A percentile compares a stretch with the other conserved stretches of the same genome.
phyloP scores from a whole-genome alignment of 2,113 vertebrate species.

The Neolamprologus caudopunctatus region DNA sequence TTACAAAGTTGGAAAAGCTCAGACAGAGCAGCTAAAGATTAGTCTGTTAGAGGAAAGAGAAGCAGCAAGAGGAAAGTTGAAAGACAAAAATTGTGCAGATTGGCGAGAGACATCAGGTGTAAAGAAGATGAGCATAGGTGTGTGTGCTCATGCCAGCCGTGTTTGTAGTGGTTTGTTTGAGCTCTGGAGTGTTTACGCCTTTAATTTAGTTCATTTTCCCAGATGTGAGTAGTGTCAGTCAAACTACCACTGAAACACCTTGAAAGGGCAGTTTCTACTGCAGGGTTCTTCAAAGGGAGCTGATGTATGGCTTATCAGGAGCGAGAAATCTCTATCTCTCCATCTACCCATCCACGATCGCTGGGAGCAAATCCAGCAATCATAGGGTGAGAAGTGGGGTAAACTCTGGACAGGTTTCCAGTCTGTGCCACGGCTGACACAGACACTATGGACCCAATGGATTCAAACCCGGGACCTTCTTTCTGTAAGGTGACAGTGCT shows the following conservation, averaged over 20 bases:
- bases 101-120: background rate
- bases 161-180: slow-evolving; percentile 5
- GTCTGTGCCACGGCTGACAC: background rate
- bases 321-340: background rate
- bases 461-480: background rate
- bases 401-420: background rate
- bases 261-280: background rate
- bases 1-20: slow-evolving; percentile 8
- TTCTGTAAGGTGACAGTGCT: background rate
- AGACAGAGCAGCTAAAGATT: background rate
- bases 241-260: background rate
- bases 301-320: background rate
- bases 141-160: background rate
- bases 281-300: background rate
- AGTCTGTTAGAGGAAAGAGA: background rate
- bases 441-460: background rate
- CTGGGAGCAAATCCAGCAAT: background rate
- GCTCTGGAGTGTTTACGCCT: background rate
- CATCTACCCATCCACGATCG: background rate
- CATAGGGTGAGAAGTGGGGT: background rate
- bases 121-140: background rate
- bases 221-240: background rate
- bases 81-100: background rate
- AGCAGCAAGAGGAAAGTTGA: background rate
- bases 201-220: slow-evolving; percentile 1